Conservation (phyloP, 2,113 vertebrate species). For the Rhineura floridana region DNA sequence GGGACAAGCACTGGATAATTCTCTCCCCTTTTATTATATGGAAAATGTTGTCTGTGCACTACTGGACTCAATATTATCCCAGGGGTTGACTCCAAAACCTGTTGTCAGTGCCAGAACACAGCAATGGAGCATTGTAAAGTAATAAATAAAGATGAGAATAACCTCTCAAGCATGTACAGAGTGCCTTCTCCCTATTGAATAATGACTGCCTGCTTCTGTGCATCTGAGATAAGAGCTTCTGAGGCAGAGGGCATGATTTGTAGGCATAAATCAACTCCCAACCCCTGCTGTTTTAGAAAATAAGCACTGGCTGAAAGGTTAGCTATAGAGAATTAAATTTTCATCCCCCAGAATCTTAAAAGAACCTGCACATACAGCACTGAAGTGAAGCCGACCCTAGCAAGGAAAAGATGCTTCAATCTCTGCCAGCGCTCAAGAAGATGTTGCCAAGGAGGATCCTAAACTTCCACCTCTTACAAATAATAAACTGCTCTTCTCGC, state of each 20-base stretch:
- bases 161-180: background rate
- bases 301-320: background rate
- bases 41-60: background rate
- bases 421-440: conserved; percentile 32
- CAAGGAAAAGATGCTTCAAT: conserved; percentile 41
- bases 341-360: background rate
- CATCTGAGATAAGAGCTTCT: background rate
- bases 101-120: background rate
- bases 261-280: background rate
- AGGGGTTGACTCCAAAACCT: background rate
- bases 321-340: background rate
- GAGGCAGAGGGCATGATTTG: background rate
- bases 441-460: conserved; percentile 30
- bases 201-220: background rate
- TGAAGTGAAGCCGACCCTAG: conserved; percentile 28
- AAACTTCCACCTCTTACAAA: conserved; percentile 54
- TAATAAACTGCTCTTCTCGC: conserved; percentile 51
- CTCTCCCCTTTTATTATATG: no score
- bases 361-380: background rate
- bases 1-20: background rate
- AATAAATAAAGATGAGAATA: background rate
- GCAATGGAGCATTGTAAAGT: background rate
- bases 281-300: background rate
- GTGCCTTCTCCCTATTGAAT: background rate
- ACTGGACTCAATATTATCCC: background rate